Percentiles rank a stretch among this genome's conserved stretches.
Evolutionary conservation across 2,113 vertebrate species (phyloP).

Genomic region (Atlantisia rogersi): DNA sequence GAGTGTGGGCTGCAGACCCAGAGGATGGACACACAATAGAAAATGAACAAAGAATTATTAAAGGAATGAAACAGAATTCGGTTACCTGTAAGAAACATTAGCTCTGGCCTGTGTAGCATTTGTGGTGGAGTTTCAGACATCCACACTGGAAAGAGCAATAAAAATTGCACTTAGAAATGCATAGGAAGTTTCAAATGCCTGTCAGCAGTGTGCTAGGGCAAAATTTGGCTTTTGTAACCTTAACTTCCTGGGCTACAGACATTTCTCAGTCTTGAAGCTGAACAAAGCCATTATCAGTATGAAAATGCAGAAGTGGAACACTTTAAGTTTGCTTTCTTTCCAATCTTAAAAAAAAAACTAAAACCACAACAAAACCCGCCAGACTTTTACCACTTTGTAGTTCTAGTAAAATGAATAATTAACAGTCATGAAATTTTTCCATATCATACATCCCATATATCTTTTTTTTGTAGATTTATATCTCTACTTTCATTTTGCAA

Average conservation of each 20-base stretch:
- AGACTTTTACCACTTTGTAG: neutral
- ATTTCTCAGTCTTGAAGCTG: neutral
- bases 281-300: neutral
- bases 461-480: neutral
- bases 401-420: neutral
- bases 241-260: neutral
- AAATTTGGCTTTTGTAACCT: neutral
- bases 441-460: neutral
- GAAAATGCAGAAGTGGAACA: neutral
- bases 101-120: neutral
- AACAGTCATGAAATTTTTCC: neutral
- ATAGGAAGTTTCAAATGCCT: neutral
- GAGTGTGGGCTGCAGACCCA: neutral
- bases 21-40: neutral
- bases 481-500: neutral
- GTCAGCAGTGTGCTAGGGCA: neutral
- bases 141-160: neutral
- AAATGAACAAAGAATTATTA: neutral
- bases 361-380: neutral
- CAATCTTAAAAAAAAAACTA: neutral
- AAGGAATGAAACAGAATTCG: neutral
- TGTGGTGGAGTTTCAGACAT: neutral
- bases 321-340: neutral
- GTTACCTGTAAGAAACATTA: neutral
- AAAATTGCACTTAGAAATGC: neutral